Evolutionary conservation across 1,140 invertebrate genomes (phyloP), one percentile per base, ranked within the genome.

Genomic region (Drosophila navojoa): DNA sequence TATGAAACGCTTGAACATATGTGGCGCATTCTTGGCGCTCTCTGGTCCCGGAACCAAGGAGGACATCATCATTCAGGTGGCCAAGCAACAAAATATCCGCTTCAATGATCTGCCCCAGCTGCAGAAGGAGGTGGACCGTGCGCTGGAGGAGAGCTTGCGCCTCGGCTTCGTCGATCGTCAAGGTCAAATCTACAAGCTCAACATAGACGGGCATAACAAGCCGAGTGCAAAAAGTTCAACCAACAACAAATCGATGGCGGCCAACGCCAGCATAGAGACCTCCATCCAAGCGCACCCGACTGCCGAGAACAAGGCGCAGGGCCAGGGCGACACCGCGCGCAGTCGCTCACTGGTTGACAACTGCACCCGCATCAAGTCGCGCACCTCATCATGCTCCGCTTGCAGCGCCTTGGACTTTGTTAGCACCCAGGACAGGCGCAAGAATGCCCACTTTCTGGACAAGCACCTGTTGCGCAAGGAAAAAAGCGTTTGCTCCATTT

Each of bases 31-130:
- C 19, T 1, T 16, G 11, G 11, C 66, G 0, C 42, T 69, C 0
- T 16, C 22, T 6, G 58, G 57, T 1, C 71, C 64, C 5, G 38
- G 50, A 11, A 73, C 58, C 16, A 60, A 73, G 11, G 71, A 73
- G 50, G 71, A 73, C 35, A 57, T 73, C 11, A 57, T 69, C 52
- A 62, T 73, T 2, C 50, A 69, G 5, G 16, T 73, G 27, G 71
- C 71, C 19, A 61, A 69, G 15, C 66, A 73, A 10, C 66, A 69
- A n/a, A 73, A 73, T 7, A 62, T 70, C n/a, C 71, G 64, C 3
- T 73, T 73, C 44, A 73, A 73, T 5, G 71, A 73, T 16, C 38
- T 73, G n/a, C 66, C 71, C n/a, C 16, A 29, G 4, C 52, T 73
- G 16, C 64, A 73, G 9, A 69, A 57, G 16, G 64, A 69, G 5